Base-by-base conservation (phyloP, 2,113 vertebrate genomes). In the Pardalotus punctatus region DNA sequence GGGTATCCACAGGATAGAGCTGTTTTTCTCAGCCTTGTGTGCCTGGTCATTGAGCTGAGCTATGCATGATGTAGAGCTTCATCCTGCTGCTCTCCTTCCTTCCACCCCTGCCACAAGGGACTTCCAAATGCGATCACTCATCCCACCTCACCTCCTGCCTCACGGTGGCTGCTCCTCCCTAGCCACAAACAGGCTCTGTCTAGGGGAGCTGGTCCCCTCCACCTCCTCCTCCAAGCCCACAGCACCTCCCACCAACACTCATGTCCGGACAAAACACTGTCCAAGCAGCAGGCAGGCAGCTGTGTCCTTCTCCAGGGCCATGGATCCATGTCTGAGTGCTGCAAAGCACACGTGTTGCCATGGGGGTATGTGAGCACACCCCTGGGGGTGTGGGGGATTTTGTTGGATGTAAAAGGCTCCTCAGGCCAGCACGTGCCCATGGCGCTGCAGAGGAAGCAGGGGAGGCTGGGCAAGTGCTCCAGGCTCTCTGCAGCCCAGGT, bases 81-180 rank as follows among this genome's bases (percentile, higher is more conserved):
- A 56, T 83, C 42, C n/a, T 76, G 56, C 57, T 51, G 42, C 40
- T 76, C 43, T 88, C 45, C 57, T 86, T 79, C 64, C 35, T 81
- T 66, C 51, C 38, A 27, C 18, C 19, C 33, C 54, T 78, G 53
- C 48, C 66, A 57, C 6, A 2, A 24, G 43, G n/a, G 43, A 56
- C 57, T 60, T 91, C 17, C 7, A 60, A 29, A 66, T 35, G 50
- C 3, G 2, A 40, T 43, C 0, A 1, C 38, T 74, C 0, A 0
- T 73, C 54, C 33, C 60, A 20, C 0, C 0, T 74, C 65, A 56
- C 43, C 77, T 79, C 69, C 73, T 66, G 65, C 56, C 35, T 66
- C 0, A 0, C 10, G 35, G 47, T 19, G 61, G 48, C 35, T 81
- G 69, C 24, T 85, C 40, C n/a, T 92, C 56, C 60, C 6, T 66